Base-by-base conservation (phyloP, 1,140 invertebrate genomes). In the Trichonephila clavata region DNA sequence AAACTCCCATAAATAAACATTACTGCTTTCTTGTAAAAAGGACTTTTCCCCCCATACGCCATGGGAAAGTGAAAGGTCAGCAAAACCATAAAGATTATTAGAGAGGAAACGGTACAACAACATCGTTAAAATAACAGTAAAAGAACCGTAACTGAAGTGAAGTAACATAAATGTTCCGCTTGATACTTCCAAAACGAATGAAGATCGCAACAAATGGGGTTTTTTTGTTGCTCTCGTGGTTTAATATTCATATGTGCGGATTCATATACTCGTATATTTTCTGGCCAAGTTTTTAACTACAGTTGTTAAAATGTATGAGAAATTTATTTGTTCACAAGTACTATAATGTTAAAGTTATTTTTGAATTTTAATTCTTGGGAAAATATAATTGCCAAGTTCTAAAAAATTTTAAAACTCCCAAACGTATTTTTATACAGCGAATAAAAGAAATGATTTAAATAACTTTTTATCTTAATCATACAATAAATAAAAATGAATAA, bases 21-120 rank as follows among this genome's bases (percentile, higher is more conserved):
- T 16, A 20, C 16, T 27, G 18, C 32, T 77, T 77, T 77, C 24
- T 18, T 32, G 0, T 24, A 27, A 77, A 4, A 27, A 18, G 18
- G 32, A 3, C 18, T 77, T 77, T 39, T 63, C 61, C 71, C 27
- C 32, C 32, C 18, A 7, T 18, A 32, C 27, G 27, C 32, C 71
- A 77, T 77, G 71, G 71, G 27, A 13, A 77, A 77, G 24, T 77
- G 14, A 77, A 77, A 77, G 71, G 71, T 77, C 71, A 77, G 13
- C 71, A 39, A 14, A 27, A 39, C 32, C 71, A 39, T 77, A 77
- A 77, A 77, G 13, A 77, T 32, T 77, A 32, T 24, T 50, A 50
- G 50, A 13, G 10, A 50, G 16, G 61, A 63, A 63, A 20, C 14
- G 21, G 61, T 20, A 21, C 61, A 63, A 18, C 61, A 63, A 20